These are phyloP conservation scores for Tenthredo scrophulariae DNA, from an alignment of 2,888 invertebrate genomes.

Conservation along the genomic window DNA sequence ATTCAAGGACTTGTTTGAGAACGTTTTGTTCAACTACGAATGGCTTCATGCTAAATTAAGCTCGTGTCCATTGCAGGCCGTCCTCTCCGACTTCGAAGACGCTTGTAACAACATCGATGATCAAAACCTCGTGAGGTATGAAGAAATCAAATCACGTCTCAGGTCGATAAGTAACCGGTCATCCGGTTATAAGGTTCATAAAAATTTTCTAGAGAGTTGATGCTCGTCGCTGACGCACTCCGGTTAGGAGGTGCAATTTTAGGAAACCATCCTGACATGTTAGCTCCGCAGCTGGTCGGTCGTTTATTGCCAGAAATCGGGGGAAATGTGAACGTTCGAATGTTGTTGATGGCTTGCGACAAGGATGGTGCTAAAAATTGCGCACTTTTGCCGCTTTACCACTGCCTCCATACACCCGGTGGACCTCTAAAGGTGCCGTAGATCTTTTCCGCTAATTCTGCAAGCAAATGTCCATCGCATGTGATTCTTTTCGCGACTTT, in stretches of 20 bases:
- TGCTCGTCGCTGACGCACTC: conserved; percentile 95
- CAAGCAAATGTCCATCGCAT: background rate
- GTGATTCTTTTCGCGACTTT: conserved; percentile 27
- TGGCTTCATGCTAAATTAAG: conserved; percentile 98
- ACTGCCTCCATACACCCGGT: conserved; percentile 98
- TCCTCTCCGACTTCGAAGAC: conserved; percentile 97
- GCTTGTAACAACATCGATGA: conserved; percentile 90
- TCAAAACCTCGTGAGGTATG: conserved; percentile 88
- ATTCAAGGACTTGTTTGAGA: conserved; percentile 92
- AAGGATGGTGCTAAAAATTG: conserved; percentile 93
- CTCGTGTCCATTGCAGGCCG: conserved; percentile 96
- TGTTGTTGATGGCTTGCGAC: conserved; percentile 94
- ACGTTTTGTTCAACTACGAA: conserved; percentile 97
- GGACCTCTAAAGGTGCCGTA: conserved; percentile 93
- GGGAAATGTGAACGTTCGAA: conserved; percentile 89
- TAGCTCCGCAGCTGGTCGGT: conserved; percentile 96
- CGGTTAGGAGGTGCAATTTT: conserved; percentile 96
- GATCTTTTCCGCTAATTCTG: background rate
- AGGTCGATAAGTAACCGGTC: background rate
- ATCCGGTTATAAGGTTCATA: background rate
- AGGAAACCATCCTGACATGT: conserved; percentile 95
- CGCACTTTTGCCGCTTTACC: conserved; percentile 94
- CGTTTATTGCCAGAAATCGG: conserved; percentile 95
- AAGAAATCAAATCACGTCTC: background rate
- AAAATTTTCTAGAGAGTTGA: conserved; percentile 85